Percentiles rank a stretch among this genome's conserved stretches.
phyloP scores from a whole-genome alignment of 2,797 vertebrate genomes.

The Rhincodon typus region DNA sequence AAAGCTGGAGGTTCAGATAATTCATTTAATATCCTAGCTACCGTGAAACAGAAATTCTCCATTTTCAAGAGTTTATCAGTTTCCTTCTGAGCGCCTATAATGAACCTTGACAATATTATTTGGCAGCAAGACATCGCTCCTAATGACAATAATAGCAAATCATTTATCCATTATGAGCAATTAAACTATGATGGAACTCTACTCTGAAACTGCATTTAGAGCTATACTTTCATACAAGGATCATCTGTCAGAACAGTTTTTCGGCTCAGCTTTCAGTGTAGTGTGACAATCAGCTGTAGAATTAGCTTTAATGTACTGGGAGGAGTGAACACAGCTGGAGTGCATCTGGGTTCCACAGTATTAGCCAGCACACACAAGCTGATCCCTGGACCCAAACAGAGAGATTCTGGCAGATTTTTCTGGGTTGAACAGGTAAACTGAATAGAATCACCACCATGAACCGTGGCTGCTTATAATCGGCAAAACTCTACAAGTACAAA shows the following conservation, averaged over 20 bases:
- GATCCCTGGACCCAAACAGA: background rate
- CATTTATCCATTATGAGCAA: background rate
- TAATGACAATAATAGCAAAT: background rate
- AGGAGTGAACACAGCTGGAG: background rate
- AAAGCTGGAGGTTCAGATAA: background rate
- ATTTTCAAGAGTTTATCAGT: background rate
- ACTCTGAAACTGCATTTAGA: background rate
- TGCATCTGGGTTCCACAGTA: background rate
- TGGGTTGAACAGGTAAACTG: background rate
- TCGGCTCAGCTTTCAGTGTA: background rate
- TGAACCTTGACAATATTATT: background rate
- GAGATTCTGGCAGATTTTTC: background rate
- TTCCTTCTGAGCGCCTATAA: background rate
- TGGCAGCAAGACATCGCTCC: background rate
- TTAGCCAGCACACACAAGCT: too few species aligned
- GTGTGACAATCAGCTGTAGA: background rate
- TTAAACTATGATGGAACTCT: background rate
- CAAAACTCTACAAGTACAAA: background rate
- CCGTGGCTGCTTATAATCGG: background rate
- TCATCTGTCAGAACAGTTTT: background rate
- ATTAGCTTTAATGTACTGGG: background rate
- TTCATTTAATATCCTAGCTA: background rate
- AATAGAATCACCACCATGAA: too few species aligned
- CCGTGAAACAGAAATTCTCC: background rate
- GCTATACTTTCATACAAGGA: background rate